Percentiles rank a stretch among this genome's conserved stretches.
phyloP scores from a whole-genome alignment of 2,888 invertebrate genomes.

The Hipparchia semele region DNA sequence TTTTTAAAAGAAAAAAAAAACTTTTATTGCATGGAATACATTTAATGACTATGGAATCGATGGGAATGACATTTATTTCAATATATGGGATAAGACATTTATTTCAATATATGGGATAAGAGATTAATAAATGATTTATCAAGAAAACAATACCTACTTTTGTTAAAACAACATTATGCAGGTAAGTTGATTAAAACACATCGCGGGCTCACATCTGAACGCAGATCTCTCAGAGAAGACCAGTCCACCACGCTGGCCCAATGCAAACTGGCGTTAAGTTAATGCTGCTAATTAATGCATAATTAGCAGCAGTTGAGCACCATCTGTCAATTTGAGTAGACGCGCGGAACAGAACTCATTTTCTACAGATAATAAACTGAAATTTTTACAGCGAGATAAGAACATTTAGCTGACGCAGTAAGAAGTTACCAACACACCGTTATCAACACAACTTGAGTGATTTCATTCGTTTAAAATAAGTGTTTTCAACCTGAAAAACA shows the following conservation, averaged over 20 bases:
- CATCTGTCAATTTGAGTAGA: conserved; percentile 29
- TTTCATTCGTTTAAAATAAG: conserved; percentile 3
- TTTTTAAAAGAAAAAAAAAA: too few species aligned
- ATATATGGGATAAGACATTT: too few species aligned
- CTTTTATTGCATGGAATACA: too few species aligned
- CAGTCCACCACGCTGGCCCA: neutral
- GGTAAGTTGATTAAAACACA: too few species aligned
- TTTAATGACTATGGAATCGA: too few species aligned
- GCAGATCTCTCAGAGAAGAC: neutral
- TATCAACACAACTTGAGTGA: conserved; percentile 11
- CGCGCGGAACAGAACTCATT: conserved; percentile 38
- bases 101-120: too few species aligned
- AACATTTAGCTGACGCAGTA: conserved; percentile 1
- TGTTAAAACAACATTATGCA: neutral
- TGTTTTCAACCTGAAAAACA: conserved; percentile 4
- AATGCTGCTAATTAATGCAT: neutral
- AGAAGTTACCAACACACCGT: neutral
- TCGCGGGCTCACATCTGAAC: too few species aligned
- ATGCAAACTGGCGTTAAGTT: neutral
- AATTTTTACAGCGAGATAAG: conserved; percentile 15
- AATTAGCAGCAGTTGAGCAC: conserved; percentile 1
- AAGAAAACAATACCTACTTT: neutral
- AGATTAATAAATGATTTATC: neutral
- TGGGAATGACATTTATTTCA: too few species aligned
- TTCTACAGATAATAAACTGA: conserved; percentile 13